A percentile compares a stretch with the other conserved stretches of the same genome.
phyloP scores from a whole-genome alignment of 2,113 vertebrate species.

The Paradisaea rubra region DNA sequence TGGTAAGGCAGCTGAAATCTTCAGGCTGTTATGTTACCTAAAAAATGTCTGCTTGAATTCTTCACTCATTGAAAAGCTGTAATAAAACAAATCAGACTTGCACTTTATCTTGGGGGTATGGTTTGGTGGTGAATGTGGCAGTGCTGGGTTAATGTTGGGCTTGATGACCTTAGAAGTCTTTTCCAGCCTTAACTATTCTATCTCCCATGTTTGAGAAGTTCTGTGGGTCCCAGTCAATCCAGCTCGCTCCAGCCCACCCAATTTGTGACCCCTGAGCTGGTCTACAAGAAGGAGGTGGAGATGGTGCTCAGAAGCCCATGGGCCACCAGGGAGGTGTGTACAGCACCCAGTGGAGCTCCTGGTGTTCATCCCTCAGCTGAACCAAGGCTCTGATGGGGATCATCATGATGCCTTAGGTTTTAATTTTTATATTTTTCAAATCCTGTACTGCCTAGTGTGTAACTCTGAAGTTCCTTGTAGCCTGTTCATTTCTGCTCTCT shows the following conservation, averaged over 20 bases:
- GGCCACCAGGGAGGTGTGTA: fast-evolving
- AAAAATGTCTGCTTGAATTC: neutral
- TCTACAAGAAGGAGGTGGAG: neutral
- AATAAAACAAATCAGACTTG: neutral
- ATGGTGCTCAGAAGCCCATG: neutral
- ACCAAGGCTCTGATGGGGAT: fast-evolving
- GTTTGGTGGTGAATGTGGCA: neutral
- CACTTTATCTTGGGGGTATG: neutral
- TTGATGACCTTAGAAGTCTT: fast-evolving
- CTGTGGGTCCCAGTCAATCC: neutral
- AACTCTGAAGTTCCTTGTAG: too few species aligned
- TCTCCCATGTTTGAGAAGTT: neutral
- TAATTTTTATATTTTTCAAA: too few species aligned
- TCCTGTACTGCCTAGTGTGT: too few species aligned
- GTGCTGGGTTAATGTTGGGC: neutral
- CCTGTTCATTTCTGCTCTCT: too few species aligned
- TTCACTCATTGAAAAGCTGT: neutral
- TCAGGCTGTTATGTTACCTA: neutral
- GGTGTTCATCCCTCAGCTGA: neutral
- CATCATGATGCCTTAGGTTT: too few species aligned
- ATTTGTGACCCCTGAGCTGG: neutral
- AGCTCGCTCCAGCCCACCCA: neutral
- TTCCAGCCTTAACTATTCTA: neutral
- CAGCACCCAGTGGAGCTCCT: neutral
- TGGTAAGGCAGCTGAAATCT: neutral